Percentiles rank a stretch among this genome's conserved stretches.
Conservation (phyloP, 2,113 vertebrate genomes). For the Excalfactoria chinensis region DNA sequence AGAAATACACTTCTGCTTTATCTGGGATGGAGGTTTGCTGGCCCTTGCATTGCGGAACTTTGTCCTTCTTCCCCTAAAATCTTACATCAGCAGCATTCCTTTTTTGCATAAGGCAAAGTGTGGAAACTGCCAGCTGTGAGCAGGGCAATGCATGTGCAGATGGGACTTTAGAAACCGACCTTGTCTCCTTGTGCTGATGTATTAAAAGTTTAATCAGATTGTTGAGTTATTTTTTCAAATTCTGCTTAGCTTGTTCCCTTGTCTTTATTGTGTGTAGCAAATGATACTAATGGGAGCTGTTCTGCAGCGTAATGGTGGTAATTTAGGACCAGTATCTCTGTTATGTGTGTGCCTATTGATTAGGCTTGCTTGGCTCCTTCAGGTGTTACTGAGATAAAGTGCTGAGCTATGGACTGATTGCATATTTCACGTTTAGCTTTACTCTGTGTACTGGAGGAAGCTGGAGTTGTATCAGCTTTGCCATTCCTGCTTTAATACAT, state of each 20-base stretch:
- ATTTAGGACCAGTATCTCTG: background rate
- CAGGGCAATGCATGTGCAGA: background rate
- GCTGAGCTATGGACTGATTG: background rate
- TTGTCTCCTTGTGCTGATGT: background rate
- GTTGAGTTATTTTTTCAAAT: background rate
- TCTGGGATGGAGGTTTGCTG: background rate
- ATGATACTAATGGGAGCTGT: background rate
- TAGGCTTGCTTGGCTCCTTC: background rate
- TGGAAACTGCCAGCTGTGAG: background rate
- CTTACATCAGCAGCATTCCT: background rate
- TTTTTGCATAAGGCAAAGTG: background rate
- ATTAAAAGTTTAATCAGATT: background rate
- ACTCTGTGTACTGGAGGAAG: background rate
- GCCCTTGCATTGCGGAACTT: background rate
- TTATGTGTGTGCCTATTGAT: background rate
- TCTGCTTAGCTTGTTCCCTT: background rate
- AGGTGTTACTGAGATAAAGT: background rate
- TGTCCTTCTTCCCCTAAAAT: background rate
- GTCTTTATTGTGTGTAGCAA: background rate
- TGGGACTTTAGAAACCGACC: background rate
- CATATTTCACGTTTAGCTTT: background rate
- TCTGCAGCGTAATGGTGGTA: background rate
- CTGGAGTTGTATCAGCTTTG: background rate
- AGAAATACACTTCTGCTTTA: background rate
- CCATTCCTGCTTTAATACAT: constrained; percentile 8